Evolutionary conservation across 2,797 vertebrate genomes (phyloP).

Genomic region (Mycteria americana): DNA sequence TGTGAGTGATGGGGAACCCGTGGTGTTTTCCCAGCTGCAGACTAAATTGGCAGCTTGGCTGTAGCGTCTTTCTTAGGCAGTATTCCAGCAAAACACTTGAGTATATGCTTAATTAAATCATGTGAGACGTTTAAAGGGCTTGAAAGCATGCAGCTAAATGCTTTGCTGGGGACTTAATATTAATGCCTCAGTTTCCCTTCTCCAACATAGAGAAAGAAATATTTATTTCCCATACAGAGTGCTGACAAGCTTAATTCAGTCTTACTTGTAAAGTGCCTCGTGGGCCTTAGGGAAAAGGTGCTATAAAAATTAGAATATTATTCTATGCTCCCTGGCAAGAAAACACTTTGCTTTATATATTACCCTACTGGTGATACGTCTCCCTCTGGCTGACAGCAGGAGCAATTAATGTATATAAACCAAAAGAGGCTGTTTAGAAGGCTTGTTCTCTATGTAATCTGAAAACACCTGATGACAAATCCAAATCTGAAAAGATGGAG

Average conservation of each 20-base stretch:
- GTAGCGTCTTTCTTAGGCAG: not conserved
- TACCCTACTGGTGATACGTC: not conserved
- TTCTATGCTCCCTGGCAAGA: not conserved
- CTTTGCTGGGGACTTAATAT: not conserved
- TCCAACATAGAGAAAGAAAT: not conserved
- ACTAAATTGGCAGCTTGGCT: not conserved
- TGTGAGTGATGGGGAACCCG: not conserved
- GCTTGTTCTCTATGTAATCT: not conserved
- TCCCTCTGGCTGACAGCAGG: conserved; percentile 28
- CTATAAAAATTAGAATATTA: conserved; percentile 37
- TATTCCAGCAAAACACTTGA: conserved; percentile 28
- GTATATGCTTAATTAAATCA: conserved; percentile 35
- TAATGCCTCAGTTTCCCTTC: conserved; percentile 57
- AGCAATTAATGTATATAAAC: conserved; percentile 11
- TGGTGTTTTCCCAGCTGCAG: not conserved
- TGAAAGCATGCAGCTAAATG: not conserved
- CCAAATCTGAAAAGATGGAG: not conserved
- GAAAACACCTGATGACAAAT: not conserved
- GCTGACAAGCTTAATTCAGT: conserved; percentile 48
- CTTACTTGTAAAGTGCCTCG: conserved; percentile 23
- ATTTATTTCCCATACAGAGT: conserved; percentile 13
- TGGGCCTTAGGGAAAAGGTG: conserved; percentile 4
- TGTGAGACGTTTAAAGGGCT: not conserved
- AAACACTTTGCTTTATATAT: not conserved
- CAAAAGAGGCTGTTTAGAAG: not conserved